These are phyloP conservation scores for Clarias batrachus DNA, from an alignment of 2,113 vertebrate genomes.

Conservation along the genomic window DNA sequence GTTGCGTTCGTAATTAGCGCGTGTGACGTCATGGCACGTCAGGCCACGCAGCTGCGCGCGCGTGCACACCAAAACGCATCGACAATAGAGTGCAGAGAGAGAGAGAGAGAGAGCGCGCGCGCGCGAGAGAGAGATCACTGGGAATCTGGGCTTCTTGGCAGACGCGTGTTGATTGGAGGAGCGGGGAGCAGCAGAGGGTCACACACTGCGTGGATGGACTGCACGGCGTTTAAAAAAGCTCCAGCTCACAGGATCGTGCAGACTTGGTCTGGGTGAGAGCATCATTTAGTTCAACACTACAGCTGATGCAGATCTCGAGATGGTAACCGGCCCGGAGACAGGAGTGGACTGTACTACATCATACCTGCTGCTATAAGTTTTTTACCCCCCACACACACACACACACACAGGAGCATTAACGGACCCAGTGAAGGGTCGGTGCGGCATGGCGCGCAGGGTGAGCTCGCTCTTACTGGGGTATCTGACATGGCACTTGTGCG, in stretches of 20 bases:
- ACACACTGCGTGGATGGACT: neutral
- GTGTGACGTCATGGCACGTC: conserved; percentile 62
- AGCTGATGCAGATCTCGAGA: neutral
- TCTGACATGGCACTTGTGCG: conserved; percentile 76
- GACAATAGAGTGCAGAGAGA: conserved; percentile 39
- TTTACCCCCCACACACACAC: too few species aligned
- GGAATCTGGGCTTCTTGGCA: neutral
- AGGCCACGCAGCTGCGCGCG: conserved; percentile 51
- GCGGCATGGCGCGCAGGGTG: conserved; percentile 74
- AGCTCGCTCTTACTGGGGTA: conserved; percentile 79
- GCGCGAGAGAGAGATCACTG: neutral
- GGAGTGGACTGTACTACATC: neutral
- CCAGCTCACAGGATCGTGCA: neutral
- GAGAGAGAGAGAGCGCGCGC: neutral
- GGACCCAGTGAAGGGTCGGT: neutral
- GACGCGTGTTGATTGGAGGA: neutral
- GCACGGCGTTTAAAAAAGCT: too few species aligned
- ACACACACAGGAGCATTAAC: neutral
- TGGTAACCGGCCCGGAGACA: conserved; percentile 2
- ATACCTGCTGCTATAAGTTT: neutral
- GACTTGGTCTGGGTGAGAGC: conserved; percentile 14
- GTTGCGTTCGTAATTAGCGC: neutral
- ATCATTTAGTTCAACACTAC: neutral
- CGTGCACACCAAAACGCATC: conserved; percentile 30
- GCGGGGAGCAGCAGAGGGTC: neutral